Base-by-base conservation (phyloP, 2,888 invertebrate species). In the Oscheius myriophilus region DNA sequence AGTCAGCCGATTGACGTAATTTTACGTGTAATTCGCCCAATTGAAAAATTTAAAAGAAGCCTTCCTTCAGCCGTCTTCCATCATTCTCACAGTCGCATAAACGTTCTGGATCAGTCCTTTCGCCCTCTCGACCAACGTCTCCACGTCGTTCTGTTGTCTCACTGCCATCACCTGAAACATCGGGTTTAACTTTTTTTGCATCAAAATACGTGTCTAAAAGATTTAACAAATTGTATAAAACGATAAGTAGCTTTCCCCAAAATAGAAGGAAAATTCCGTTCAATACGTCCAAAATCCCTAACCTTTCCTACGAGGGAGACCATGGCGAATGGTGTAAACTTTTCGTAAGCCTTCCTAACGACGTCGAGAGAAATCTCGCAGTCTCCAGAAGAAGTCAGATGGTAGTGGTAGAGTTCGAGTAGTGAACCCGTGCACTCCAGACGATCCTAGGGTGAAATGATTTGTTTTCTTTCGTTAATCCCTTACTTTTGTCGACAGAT, bases 221-320 rank as follows among this genome's bases (percentile, higher is more conserved):
- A n/a, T n/a, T n/a, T n/a, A n/a, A n/a, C n/a, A n/a, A n/a, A n/a
- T n/a, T n/a, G n/a, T n/a, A n/a, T n/a, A n/a, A n/a, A n/a, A n/a
- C n/a, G n/a, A n/a, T n/a, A n/a, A n/a, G n/a, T n/a, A n/a, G n/a
- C n/a, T n/a, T n/a, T n/a, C n/a, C n/a, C n/a, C n/a, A n/a, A n/a
- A n/a, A n/a, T n/a, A n/a, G n/a, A n/a, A n/a, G n/a, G n/a, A n/a
- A n/a, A n/a, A n/a, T n/a, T n/a, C n/a, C n/a, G n/a, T n/a, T n/a
- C n/a, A n/a, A 53, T 18, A 53, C 2, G 9, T 6, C 33, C 33
- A 6, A 6, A 33, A 7, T n/a, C 7, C 2, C 61, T 21, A 4
- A 75, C 75, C 69, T 78, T 78, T 63, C 71, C 75, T 26, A 72
- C 73, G 14, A 78, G 46, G 16, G 75, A 70, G n/a, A 78, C 78